Evolutionary conservation across 2,888 invertebrate genomes (phyloP).

Genomic region (Patella ulyssiponensis): DNA sequence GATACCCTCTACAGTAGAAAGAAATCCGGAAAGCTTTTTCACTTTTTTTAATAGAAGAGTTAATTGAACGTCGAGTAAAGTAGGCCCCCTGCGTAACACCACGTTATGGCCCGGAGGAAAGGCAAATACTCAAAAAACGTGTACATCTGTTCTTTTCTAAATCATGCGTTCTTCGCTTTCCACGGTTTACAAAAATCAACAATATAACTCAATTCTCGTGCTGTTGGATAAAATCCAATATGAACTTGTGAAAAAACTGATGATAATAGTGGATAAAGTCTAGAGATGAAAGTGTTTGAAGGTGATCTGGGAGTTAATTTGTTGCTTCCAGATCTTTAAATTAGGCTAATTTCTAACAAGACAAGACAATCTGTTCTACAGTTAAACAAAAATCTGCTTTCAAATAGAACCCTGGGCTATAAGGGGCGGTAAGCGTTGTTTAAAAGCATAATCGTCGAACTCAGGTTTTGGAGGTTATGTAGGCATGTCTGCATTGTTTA

Average conservation of each 20-base stretch:
- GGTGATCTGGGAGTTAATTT: background rate
- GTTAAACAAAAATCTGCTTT: conserved; percentile 10
- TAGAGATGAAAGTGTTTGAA: background rate
- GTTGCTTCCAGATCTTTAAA: background rate
- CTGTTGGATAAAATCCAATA: background rate
- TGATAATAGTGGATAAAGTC: background rate
- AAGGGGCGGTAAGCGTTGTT: background rate
- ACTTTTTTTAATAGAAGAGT: conserved; percentile 1
- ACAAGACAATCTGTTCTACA: background rate
- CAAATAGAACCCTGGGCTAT: background rate
- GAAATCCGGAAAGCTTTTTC: background rate
- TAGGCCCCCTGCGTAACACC: conserved; percentile 5
- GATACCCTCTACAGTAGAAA: conserved; percentile 5
- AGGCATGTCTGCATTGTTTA: too few species aligned
- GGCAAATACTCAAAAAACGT: conserved; percentile 7
- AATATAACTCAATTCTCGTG: background rate
- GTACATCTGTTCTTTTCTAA: background rate
- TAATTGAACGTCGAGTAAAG: conserved; percentile 12
- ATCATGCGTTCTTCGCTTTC: background rate
- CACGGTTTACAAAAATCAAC: conserved; percentile 1
- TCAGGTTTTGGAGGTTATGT: too few species aligned
- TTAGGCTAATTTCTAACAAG: conserved; percentile 3
- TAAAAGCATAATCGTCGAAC: too few species aligned
- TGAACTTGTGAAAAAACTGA: background rate
- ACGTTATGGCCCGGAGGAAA: conserved; percentile 5